Evolutionary conservation across 2,888 invertebrate species (phyloP), one percentile per base, ranked within the genome.

Genomic region (Hipparchia sbordonii): DNA sequence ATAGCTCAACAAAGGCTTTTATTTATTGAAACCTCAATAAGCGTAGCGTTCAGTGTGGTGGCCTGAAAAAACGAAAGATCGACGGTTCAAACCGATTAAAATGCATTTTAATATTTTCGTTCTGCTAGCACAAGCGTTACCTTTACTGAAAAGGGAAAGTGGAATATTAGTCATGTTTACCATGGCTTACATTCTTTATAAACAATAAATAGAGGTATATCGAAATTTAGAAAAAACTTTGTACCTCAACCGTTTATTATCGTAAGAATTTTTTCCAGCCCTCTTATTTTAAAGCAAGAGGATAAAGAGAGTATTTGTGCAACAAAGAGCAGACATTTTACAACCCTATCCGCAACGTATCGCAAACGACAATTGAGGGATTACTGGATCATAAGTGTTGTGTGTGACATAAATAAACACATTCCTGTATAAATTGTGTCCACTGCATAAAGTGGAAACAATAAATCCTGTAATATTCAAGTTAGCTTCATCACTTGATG

Each of bases 291-390:
- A 12, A 54, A 10, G 52, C 9, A 1, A 56, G 6, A n/a, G 13
- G n/a, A 13, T 13, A 23, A 23, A 23, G 56, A 56, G 7, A 13
- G 7, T 56, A 23, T 56, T 13, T 8, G 8, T 48, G 48, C 7
- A 48, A 48, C 39, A 48, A 48, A 56, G 13, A 56, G 13, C 56
- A 13, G 13, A 56, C 3, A 13, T 13, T 56, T n/a, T 33, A 9
- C 62, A 63, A 56, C 70, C 62, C 70, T 70, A 54, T 54, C 8
- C 45, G n/a, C 33, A 46, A 51, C 39, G 46, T 62, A 66, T 54
- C 67, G 65, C 69, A 66, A 73, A 63, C 76, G 73, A 70, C 75
- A 70, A 73, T 71, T 75, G 71, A 73, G 68, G 75, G 75, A 73
- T 75, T 73, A 71, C 69, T 48, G 52, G 51, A 39, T 48, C 52